These are phyloP conservation scores for Diarsia brunnea DNA, from an alignment of 2,888 invertebrate species.

Conservation along the genomic window DNA sequence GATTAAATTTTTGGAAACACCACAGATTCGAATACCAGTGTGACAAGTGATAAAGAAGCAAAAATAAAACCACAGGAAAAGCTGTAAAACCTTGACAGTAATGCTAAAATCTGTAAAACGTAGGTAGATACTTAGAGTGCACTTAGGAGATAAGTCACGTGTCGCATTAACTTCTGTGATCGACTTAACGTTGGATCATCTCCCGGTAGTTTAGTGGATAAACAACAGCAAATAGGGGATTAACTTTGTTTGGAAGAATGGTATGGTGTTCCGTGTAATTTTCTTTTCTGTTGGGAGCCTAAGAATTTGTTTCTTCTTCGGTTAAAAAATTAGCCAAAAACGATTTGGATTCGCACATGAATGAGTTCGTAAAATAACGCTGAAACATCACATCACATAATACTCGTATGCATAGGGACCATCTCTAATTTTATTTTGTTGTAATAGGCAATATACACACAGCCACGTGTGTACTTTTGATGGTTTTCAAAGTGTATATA, in stretches of 20 bases:
- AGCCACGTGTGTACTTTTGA: no score
- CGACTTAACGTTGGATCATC: slow-evolving; percentile 20
- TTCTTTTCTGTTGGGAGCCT: no score
- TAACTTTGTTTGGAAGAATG: background rate
- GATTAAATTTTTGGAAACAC: background rate
- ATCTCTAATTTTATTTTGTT: background rate
- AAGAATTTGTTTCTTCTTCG: background rate
- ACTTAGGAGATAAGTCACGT: slow-evolving; percentile 52
- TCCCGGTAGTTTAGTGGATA: slow-evolving; percentile 9
- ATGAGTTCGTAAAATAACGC: background rate
- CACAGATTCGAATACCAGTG: background rate
- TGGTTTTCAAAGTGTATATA: no score
- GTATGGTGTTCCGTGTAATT: background rate
- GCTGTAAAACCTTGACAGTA: slow-evolving; percentile 14
- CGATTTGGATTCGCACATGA: background rate
- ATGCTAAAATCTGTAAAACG: slow-evolving; percentile 32
- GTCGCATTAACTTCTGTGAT: slow-evolving; percentile 40
- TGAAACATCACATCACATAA: background rate
- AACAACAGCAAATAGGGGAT: slow-evolving; percentile 16
- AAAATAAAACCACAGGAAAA: background rate
- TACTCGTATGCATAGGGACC: background rate
- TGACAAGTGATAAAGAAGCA: background rate
- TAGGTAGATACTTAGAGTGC: slow-evolving; percentile 30
- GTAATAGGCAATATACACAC: no score
- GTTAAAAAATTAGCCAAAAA: background rate